Evolutionary conservation across 2,113 vertebrate species (phyloP), one percentile per base, ranked within the genome.

Genomic region (Scortum barcoo): DNA sequence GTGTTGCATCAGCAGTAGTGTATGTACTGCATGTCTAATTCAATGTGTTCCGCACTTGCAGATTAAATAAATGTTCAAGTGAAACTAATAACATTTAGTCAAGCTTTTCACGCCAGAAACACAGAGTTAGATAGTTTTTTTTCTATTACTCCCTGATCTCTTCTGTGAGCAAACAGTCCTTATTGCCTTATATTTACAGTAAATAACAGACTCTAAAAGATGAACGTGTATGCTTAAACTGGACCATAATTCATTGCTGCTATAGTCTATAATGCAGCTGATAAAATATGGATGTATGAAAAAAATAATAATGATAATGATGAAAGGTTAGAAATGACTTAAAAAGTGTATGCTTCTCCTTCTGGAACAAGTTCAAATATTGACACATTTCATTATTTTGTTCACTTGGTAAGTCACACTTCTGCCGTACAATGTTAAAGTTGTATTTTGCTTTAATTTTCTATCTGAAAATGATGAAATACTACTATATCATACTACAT

Each of bases 1-100:
- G 38, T 50, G 53, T 38, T 42, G 7, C 40, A 46, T 58, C 65
- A 40, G 62, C 20, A 36, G 8, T 78, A 24, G 11, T 46, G 44
- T 61, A 20, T 26, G 38, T 38, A 19, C 46, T 44, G 11, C 16
- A 57, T 40, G 40, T 65, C 7, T n/a, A 11, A 30, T 20, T 26
- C 11, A 17, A 24, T 40, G 16, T 58, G 19, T 40, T 60, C 24
- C n/a, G 53, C 33, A 24, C 20, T 42, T 42, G 13, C 36, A 62
- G 38, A 75, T 33, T 30, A 56, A 68, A 60, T 50, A n/a, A 81
- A 69, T 33, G 53, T 44, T 60, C 3, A 68, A 40, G 70, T 20
- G 63, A 73, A 53, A 26, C 30, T 12, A 22, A 17, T 26, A 19
- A 5, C 13, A 5, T 36, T 36, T 36, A 36, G 6, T 36, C 6